Conservation (phyloP, 2,888 invertebrate genomes). For the Ferrisia virgata region DNA sequence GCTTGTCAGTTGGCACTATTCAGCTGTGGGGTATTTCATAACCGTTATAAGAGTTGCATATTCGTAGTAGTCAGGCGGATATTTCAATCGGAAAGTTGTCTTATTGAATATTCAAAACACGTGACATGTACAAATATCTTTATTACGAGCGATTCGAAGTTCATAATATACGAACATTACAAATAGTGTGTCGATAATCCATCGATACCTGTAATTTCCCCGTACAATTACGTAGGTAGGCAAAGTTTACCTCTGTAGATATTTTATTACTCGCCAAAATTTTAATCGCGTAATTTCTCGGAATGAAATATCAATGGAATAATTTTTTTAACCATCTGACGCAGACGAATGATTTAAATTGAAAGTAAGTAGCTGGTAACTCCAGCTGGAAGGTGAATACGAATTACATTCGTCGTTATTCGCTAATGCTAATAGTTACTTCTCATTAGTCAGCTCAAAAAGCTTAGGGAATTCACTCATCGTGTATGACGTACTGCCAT, state of each 20-base stretch:
- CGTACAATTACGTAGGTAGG: background rate
- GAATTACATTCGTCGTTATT: background rate
- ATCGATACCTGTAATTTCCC: background rate
- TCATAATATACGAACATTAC: too few species aligned
- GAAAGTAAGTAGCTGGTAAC: background rate
- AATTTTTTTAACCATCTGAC: background rate
- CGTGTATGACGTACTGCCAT: background rate
- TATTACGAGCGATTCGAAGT: too few species aligned
- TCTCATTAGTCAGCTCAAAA: background rate
- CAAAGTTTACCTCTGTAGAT: background rate
- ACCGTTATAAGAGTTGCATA: too few species aligned
- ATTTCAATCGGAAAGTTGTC: too few species aligned
- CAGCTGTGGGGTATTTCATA: too few species aligned
- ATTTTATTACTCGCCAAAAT: background rate
- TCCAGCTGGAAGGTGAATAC: background rate
- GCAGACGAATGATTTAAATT: background rate
- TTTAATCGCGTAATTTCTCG: background rate
- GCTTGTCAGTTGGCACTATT: too few species aligned
- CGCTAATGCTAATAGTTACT: too few species aligned
- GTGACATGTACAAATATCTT: too few species aligned
- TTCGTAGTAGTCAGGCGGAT: too few species aligned
- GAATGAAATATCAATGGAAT: background rate
- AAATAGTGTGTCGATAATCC: background rate
- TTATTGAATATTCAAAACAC: too few species aligned
- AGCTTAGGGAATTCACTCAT: background rate